These are phyloP conservation scores for Hyposoter dolosus DNA, from an alignment of 2,888 invertebrate genomes.

Conservation along the genomic window DNA sequence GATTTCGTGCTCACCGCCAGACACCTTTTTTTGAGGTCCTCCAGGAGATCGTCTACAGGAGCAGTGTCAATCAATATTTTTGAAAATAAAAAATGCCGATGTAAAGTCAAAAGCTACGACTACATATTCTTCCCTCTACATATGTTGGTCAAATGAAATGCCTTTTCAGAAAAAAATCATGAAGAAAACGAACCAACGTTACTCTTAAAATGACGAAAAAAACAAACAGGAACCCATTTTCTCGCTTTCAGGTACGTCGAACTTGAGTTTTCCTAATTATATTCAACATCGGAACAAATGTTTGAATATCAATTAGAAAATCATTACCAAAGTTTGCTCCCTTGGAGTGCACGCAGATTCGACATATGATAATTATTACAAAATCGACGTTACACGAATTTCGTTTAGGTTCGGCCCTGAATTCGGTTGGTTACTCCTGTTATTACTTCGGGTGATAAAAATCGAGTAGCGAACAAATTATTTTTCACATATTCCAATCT, in stretches of 20 bases:
- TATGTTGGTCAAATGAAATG: too few relatives aligned
- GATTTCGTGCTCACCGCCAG: too few relatives aligned
- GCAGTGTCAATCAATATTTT: too few relatives aligned
- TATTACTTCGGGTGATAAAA: background rate
- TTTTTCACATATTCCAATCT: background rate
- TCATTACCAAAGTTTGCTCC: background rate
- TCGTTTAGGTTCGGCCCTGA: background rate
- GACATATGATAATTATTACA: background rate
- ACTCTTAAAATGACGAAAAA: background rate
- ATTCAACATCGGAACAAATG: background rate
- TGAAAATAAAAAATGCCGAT: too few relatives aligned
- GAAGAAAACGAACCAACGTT: background rate
- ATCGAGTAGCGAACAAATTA: background rate
- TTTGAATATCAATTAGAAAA: background rate
- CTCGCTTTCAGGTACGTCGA: background rate
- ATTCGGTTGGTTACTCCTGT: background rate
- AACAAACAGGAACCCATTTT: background rate
- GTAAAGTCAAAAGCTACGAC: too few relatives aligned
- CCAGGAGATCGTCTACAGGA: too few relatives aligned
- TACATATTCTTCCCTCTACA: too few relatives aligned
- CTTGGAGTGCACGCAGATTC: background rate
- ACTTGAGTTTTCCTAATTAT: background rate
- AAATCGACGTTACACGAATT: background rate
- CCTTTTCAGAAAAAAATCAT: too few relatives aligned
- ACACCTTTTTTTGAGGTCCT: too few relatives aligned